These are phyloP conservation scores for Chondrosia reniformis DNA, from an alignment of 37 sponge, comb jelly and placozoan genomes.

Conservation along the genomic window DNA sequence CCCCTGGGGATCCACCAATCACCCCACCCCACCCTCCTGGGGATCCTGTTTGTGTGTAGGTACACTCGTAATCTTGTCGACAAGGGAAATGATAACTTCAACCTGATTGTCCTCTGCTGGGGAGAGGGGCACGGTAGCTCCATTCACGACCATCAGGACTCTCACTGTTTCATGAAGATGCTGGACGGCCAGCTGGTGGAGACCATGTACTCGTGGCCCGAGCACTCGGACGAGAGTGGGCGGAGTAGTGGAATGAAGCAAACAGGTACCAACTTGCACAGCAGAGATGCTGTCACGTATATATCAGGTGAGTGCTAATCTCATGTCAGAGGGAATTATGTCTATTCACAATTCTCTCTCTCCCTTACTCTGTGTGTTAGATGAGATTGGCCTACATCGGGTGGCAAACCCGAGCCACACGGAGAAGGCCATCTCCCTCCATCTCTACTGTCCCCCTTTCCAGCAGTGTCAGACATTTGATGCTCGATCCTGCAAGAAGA, in stretches of 20 bases:
- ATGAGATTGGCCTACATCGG: constrained; percentile 85
- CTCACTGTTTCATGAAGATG: constrained; percentile 93
- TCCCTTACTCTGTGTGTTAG: constrained; percentile 19
- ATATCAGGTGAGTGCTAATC: constrained; percentile 57
- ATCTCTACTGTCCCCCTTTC: constrained; percentile 90
- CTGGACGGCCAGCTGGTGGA: constrained; percentile 68
- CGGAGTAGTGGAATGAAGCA: constrained; percentile 14
- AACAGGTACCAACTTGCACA: background rate
- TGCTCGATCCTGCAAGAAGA: constrained; percentile 54
- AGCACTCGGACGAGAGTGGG: background rate
- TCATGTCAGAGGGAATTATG: background rate
- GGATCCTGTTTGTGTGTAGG: constrained; percentile 31
- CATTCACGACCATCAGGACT: constrained; percentile 84
- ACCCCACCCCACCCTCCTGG: background rate
- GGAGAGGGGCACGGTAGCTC: constrained; percentile 83
- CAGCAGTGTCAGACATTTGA: constrained; percentile 72
- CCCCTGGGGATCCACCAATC: background rate
- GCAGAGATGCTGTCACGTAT: constrained; percentile 71
- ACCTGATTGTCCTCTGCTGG: constrained; percentile 92
- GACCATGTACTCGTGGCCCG: constrained; percentile 67
- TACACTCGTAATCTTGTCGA: constrained; percentile 93
- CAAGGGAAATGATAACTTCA: constrained; percentile 78
- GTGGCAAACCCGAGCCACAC: constrained; percentile 88
- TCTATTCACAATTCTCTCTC: background rate
- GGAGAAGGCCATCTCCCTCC: constrained; percentile 76